Evolutionary conservation across 2,113 vertebrate species (phyloP), one percentile per base, ranked within the genome.

Genomic region (Ophiodon elongatus): DNA sequence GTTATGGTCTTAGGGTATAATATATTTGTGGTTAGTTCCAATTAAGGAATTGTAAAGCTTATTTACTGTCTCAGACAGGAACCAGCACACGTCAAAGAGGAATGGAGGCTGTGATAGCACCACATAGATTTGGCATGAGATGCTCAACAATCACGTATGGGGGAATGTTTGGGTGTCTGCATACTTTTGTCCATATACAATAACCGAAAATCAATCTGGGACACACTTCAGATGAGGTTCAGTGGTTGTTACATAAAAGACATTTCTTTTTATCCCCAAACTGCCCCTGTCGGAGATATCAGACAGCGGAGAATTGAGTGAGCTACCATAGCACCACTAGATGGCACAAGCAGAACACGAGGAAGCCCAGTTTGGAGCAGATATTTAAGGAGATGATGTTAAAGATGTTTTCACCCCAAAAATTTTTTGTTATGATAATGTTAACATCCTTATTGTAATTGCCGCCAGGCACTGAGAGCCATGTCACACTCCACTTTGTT

Each of bases 261-360:
- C 14, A 25, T 39, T 2, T 21, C n/a, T 59, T 6, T 56, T 47
- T 29, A 29, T 25, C 13, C 27, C 11, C 11, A 41, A 62, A 31
- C 6, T 33, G 6, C 63, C 3, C 65, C 25, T 4, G 1, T 66
- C 7, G 45, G 27, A 73, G 4, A 3, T 5, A 31, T 4, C 19
- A 50, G 8, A 23, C 39, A 31, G 33, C 3, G 11, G 19, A 39
- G 50, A 25, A 45, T 68, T 2, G 35, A 8, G 0, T 21, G 37
- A 78, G 23, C 15, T 21, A 19, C 10, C 52, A 7, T 23, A 10
- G 73, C 1, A 54, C 92, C 93, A 93, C 91, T 79, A 91, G 93
- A 82, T 90, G 93, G 91, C 92, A 90, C n/a, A 88, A 87, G 65
- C 83, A 82, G 54, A 73, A 70, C 88, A 74, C 1, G 3, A n/a